Evolutionary conservation across 2,888 invertebrate genomes (phyloP), one percentile per base, ranked within the genome.

Genomic region (Volucella inanis): DNA sequence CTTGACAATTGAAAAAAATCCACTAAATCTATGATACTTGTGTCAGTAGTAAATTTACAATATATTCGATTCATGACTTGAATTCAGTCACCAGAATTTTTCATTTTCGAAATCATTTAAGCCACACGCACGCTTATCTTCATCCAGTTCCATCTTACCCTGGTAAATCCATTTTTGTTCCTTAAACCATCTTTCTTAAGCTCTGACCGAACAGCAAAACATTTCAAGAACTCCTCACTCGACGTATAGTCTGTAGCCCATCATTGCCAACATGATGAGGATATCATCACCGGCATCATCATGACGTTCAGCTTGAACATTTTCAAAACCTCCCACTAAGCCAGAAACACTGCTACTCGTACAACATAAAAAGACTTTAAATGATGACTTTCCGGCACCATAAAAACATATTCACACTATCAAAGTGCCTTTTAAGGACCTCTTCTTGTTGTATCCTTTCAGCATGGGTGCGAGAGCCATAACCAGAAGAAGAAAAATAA

Each of bases 351-450:
- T 59, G 52, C n/a, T 59, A 61, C 72, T 62, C 61, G 61, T 14
- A 57, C 31, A 52, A 67, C 79, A 43, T n/a, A 79, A 59, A 84
- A 80, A 47, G 75, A 54, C 70, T 80, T 80, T 57, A 84, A 75
- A 61, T 75, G 76, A 81, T 67, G 76, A 50, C 81, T 76, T 85
- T 72, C 81, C 72, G 80, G 45, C 62, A 67, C 70, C 82, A 86
- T 82, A 86, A 86, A 85, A 82, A 74, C 85, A 86, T 82, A 86
- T 85, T 85, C 77, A 82, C 85, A 86, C 82, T 86, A 85, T 85
- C 85, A 72, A 81, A 77, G 59, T 57, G 52, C 61, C 72, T 64
- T 62, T 71, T 52, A 55, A 62, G 72, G 61, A 50, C 49, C 14
- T 39, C 14, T 52, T 52, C 70, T 62, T 31, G 65, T 49, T 47